phyloP scores from a whole-genome alignment of 2,888 invertebrate species.

The Blera fallax region DNA sequence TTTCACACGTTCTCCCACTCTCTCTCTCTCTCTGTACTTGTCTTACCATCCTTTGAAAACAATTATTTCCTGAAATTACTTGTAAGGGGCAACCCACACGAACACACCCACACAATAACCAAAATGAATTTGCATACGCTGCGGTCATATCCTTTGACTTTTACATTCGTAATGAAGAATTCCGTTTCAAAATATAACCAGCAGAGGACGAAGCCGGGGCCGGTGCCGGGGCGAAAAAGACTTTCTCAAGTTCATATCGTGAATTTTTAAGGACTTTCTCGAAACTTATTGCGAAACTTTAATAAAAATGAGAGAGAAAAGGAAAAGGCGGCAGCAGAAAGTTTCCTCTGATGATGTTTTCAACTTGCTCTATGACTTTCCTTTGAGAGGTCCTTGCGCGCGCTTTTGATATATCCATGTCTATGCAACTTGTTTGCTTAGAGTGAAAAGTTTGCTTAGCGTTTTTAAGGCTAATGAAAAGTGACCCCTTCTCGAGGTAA shows the following conservation, averaged over 20 bases:
- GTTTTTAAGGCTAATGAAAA: constrained; percentile 49
- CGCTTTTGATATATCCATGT: constrained; percentile 10
- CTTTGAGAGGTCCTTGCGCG: constrained; percentile 13
- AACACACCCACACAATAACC: constrained; percentile 1
- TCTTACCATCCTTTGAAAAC: constrained; percentile 17
- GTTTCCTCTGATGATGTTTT: constrained; percentile 36
- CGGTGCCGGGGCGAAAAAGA: too few species aligned
- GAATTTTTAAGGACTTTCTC: constrained; percentile 45
- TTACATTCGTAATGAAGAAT: constrained; percentile 29
- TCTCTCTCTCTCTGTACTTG: neutral
- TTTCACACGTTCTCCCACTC: neutral
- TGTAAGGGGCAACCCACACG: neutral
- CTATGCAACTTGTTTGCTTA: constrained; percentile 17
- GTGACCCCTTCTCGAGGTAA: constrained; percentile 53
- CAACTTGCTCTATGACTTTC: constrained; percentile 41
- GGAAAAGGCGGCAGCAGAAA: constrained; percentile 4
- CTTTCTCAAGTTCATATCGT: constrained; percentile 50
- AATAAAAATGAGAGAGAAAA: constrained; percentile 1
- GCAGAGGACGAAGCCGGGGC: neutral
- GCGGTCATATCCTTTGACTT: constrained; percentile 27
- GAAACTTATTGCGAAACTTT: constrained; percentile 53
- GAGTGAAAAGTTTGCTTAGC: constrained; percentile 34
- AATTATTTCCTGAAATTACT: constrained; percentile 36
- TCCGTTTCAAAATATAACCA: constrained; percentile 25
- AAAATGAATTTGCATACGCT: constrained; percentile 30